Evolutionary conservation across 1,140 invertebrate species (phyloP).

Genomic region (Pogonomyrmex californicus): DNA sequence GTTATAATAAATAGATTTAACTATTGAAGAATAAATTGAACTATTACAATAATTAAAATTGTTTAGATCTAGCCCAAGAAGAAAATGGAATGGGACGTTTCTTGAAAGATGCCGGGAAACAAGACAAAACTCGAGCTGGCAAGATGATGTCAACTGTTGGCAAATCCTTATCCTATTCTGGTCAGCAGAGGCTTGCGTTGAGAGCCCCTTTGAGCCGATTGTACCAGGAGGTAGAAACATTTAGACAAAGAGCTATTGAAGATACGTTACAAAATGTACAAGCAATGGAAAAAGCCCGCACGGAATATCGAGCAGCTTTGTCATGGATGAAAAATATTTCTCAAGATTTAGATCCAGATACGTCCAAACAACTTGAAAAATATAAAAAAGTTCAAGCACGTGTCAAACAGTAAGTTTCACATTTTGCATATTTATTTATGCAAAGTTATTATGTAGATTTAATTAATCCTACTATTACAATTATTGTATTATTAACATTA

Average conservation of each 20-base stretch:
- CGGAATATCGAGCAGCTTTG: conserved; percentile 98
- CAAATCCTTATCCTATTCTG: conserved; percentile 97
- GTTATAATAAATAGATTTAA: background rate
- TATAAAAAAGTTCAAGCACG: conserved; percentile 96
- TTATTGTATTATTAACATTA: background rate
- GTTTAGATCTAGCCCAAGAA: conserved; percentile 95
- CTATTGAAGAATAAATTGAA: background rate
- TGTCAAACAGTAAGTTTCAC: conserved; percentile 87
- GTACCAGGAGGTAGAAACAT: conserved; percentile 99
- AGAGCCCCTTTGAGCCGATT: conserved; percentile 95
- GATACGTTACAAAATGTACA: conserved; percentile 97
- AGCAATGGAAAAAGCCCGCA: conserved; percentile 97
- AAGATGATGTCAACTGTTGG: conserved; percentile 98
- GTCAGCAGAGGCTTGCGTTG: conserved; percentile 96
- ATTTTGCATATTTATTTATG: background rate
- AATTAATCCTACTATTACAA: background rate
- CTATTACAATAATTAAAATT: conserved; percentile 39
- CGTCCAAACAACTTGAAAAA: conserved; percentile 97
- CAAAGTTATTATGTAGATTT: background rate
- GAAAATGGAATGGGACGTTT: conserved; percentile 98
- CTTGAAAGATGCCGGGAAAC: conserved; percentile 97
- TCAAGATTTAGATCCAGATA: conserved; percentile 98
- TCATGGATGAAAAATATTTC: conserved; percentile 99
- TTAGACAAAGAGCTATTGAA: conserved; percentile 96
- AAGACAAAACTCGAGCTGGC: conserved; percentile 94